phyloP scores from a whole-genome alignment of 2,113 vertebrate species.

The Rousettus leschenaultii region DNA sequence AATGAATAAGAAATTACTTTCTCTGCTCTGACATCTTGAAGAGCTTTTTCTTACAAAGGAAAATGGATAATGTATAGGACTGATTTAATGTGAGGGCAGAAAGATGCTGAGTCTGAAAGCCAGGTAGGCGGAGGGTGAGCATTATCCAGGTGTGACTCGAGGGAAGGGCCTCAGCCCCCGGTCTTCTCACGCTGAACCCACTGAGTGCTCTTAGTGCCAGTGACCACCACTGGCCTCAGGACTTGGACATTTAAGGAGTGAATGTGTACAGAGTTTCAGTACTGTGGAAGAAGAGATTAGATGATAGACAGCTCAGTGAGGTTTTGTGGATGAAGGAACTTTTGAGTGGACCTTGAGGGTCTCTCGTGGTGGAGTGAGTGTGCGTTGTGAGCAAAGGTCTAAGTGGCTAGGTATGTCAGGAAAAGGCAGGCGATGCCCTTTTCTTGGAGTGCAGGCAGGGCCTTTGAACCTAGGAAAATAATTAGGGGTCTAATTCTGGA shows the following conservation, averaged over 20 bases:
- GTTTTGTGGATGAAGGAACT: background rate
- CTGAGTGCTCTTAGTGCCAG: fast-evolving
- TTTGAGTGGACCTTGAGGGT: background rate
- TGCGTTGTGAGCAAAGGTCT: background rate
- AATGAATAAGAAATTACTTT: background rate
- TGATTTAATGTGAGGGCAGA: background rate
- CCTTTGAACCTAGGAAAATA: background rate
- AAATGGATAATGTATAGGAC: background rate
- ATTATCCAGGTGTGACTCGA: background rate
- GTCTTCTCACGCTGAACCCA: background rate
- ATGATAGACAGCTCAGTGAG: background rate
- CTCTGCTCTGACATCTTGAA: background rate
- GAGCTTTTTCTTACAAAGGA: background rate
- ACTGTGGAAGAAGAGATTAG: background rate
- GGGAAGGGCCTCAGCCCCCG: too few relatives aligned
- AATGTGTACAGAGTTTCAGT: background rate
- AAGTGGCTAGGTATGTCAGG: background rate
- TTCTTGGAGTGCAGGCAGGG: too few relatives aligned
- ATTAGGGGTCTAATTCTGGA: background rate
- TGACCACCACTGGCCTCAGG: fast-evolving
- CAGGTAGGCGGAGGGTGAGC: background rate
- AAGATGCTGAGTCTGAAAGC: background rate
- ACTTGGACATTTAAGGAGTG: background rate
- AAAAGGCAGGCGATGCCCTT: background rate
- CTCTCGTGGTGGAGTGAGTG: background rate